Base-by-base conservation (phyloP, 2,113 vertebrate species). In the Pogona vitticeps region DNA sequence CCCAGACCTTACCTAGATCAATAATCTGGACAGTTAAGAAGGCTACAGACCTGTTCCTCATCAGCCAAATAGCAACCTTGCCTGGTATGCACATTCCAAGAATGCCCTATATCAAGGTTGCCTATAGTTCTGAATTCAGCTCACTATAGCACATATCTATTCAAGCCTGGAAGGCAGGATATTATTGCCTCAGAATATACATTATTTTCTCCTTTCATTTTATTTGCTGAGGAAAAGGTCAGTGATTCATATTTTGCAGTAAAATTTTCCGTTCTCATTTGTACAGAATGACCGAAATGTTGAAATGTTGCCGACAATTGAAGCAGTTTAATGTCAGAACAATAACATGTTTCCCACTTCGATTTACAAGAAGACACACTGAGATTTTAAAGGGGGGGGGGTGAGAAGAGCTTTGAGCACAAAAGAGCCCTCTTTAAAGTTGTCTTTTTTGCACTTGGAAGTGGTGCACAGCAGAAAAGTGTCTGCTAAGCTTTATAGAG, bases 401-500 rank as follows among this genome's bases (percentile, higher is more conserved):
- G 80, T 42, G 9, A 70, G 77, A 36, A 61, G 23, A 59, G 2
- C 73, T 61, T 21, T 68, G 82, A 82, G 46, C 81, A 0, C 8
- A 73, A 91, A 91, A 23, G 1, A 28, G 89, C 14, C 21, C 6
- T 58, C 61, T 65, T 86, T 83, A 90, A 86, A 89, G 6, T 33
- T 92, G 2, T 38, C 81, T 87, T 88, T 83, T 61, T 61, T 20
- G 82, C 73, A 88, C 73, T 18, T 3, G 61, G 71, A 71, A 78
- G 2, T 82, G 1, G 42, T 59, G 5, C 31, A 21, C 72, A 86
- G 58, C 18, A 87, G 59, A 33, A 73, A 81, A 68, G 59, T 81
- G 17, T n/a, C 42, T 68, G 6, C 72, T 80, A 82, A 0, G 0
- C 12, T 59, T 84, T 10, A 63, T 88, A 89, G 52, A 31, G 71